phyloP scores from a whole-genome alignment of 2,888 invertebrate species.

The Marronus borbonicus region DNA sequence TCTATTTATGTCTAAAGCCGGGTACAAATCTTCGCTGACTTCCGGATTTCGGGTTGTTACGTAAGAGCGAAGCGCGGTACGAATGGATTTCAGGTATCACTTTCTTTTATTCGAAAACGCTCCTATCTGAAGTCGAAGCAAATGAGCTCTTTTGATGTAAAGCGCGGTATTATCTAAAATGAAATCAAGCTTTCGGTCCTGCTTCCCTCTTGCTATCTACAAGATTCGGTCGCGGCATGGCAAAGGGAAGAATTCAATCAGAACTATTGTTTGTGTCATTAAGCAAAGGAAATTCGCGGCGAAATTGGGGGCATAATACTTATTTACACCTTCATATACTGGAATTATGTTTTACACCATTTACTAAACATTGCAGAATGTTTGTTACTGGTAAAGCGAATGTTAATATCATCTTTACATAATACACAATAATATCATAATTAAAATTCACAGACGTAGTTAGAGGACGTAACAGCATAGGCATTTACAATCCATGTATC shows the following conservation, averaged over 20 bases:
- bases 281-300: background rate
- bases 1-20: background rate
- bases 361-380: too few relatives aligned
- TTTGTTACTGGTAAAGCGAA: too few relatives aligned
- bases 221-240: background rate
- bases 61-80: background rate
- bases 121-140: constrained; percentile 26
- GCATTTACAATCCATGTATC: too few relatives aligned
- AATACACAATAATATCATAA: too few relatives aligned
- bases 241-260: background rate
- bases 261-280: background rate
- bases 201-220: background rate
- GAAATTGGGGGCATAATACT: background rate
- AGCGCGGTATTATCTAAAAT: constrained; percentile 39
- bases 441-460: too few relatives aligned
- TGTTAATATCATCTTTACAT: too few relatives aligned
- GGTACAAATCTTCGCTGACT: background rate
- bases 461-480: too few relatives aligned
- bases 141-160: constrained; percentile 39
- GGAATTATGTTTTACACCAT: background rate
- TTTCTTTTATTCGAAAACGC: background rate
- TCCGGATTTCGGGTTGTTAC: background rate
- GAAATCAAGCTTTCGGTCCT: constrained; percentile 27
- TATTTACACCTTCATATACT: background rate
- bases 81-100: background rate